These are phyloP conservation scores for Monopterus albus DNA, from an alignment of 2,113 vertebrate species.

Conservation along the genomic window DNA sequence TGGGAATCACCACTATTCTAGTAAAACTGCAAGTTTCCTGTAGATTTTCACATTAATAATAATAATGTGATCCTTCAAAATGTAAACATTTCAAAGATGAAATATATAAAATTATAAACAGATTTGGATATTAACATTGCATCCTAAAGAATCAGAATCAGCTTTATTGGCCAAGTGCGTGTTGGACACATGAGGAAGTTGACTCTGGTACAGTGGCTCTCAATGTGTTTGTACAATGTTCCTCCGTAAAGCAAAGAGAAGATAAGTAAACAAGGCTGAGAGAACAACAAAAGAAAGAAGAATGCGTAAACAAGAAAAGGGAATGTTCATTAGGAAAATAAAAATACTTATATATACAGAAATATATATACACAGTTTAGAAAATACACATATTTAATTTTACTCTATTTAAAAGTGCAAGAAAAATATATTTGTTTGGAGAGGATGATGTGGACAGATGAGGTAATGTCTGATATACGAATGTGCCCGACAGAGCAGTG, in stretches of 20 bases:
- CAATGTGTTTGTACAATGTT: too few species aligned
- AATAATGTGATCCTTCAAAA: not conserved
- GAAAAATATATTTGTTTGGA: not conserved
- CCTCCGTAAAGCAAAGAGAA: too few species aligned
- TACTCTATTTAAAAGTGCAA: not conserved
- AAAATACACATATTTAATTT: not conserved
- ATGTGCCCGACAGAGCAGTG: constrained; percentile 41
- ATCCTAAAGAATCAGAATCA: too few species aligned
- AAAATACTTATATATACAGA: not conserved
- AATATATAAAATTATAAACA: not conserved
- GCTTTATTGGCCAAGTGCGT: too few species aligned
- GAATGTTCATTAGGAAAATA: too few species aligned
- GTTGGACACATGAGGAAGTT: too few species aligned
- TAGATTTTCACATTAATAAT: not conserved
- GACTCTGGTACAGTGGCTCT: too few species aligned
- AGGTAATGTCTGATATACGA: constrained; percentile 70
- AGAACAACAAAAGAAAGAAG: too few species aligned
- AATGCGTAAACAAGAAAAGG: too few species aligned
- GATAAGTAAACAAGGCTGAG: too few species aligned
- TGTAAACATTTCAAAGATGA: not conserved
- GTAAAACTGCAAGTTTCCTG: not conserved
- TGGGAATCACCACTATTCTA: not conserved
- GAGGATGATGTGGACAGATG: constrained; percentile 28
- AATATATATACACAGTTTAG: not conserved
- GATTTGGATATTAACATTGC: too few species aligned